Conservation (phyloP, 2,113 vertebrate species). For the Brachypteracias leptosomus region DNA sequence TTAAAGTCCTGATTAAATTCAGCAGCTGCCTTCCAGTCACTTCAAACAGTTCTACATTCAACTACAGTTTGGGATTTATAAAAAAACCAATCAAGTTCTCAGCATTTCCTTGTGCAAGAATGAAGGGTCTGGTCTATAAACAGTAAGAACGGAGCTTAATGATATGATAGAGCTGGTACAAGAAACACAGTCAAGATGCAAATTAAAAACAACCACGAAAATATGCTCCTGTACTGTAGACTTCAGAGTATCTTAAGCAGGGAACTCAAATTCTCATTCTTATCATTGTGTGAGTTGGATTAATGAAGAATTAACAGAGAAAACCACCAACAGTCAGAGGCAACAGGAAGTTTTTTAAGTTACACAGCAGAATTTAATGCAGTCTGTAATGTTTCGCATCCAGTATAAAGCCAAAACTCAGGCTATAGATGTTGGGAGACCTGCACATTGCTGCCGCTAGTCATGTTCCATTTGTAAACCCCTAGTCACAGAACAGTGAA, state of each 20-base stretch:
- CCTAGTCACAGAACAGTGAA: not conserved
- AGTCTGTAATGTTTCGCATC: not conserved
- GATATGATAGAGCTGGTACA: too few species aligned
- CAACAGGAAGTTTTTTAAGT: not conserved
- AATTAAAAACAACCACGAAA: not conserved
- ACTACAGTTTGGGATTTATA: not conserved
- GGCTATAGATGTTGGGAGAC: not conserved
- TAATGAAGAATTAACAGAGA: not conserved
- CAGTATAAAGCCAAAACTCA: not conserved
- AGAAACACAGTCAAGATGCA: not conserved
- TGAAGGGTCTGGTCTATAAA: not conserved
- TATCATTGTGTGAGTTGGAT: not conserved
- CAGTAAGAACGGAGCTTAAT: not conserved
- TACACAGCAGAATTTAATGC: not conserved
- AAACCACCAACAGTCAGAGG: not conserved
- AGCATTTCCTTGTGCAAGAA: not conserved
- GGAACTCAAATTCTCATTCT: not conserved
- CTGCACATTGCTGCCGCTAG: not conserved
- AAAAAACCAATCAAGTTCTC: not conserved
- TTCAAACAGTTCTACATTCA: not conserved
- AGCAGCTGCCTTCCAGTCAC: not conserved
- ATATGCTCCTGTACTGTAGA: not conserved
- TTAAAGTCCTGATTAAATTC: not conserved
- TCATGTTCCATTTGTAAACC: not conserved
- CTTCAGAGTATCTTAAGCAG: not conserved